These are phyloP conservation scores for Paratilapia polleni DNA, from an alignment of 2,113 vertebrate species.

Conservation along the genomic window DNA sequence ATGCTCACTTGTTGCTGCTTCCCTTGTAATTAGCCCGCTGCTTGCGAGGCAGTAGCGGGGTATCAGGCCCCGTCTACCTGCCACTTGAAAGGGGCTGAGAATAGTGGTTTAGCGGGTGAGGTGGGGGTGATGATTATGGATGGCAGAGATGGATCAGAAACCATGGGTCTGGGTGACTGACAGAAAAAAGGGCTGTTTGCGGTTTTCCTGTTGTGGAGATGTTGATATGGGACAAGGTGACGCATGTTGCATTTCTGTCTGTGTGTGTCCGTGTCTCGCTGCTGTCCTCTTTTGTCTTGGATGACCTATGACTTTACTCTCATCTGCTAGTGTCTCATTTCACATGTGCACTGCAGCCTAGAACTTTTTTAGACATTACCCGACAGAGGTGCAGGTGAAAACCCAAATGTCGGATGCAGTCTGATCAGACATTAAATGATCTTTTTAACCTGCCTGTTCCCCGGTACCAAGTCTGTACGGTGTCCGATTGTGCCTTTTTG, in stretches of 20 bases:
- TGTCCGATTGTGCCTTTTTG: neutral
- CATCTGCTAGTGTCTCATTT: neutral
- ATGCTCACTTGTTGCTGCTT: conserved; percentile 69
- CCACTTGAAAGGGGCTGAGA: conserved; percentile 64
- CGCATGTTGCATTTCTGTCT: neutral
- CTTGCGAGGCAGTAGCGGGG: conserved; percentile 42
- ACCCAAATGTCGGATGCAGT: neutral
- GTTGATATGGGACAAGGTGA: conserved; percentile 15
- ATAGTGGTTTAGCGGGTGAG: conserved; percentile 23
- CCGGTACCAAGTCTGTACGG: neutral
- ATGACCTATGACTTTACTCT: neutral
- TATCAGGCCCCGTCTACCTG: conserved; percentile 57
- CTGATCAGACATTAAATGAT: neutral
- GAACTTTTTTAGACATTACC: neutral
- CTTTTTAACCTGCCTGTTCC: neutral
- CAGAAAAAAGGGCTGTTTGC: conserved; percentile 11
- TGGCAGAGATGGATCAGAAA: conserved; percentile 50
- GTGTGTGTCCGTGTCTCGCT: neutral
- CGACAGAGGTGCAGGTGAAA: neutral
- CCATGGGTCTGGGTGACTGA: conserved; percentile 37
- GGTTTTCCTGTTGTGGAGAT: conserved; percentile 12
- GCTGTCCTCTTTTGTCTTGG: neutral
- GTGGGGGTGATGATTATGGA: conserved; percentile 45
- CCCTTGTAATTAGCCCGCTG: conserved; percentile 74
- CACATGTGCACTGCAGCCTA: neutral